Conservation (phyloP, 1,140 invertebrate genomes). For the Bathynomus jamesi region DNA sequence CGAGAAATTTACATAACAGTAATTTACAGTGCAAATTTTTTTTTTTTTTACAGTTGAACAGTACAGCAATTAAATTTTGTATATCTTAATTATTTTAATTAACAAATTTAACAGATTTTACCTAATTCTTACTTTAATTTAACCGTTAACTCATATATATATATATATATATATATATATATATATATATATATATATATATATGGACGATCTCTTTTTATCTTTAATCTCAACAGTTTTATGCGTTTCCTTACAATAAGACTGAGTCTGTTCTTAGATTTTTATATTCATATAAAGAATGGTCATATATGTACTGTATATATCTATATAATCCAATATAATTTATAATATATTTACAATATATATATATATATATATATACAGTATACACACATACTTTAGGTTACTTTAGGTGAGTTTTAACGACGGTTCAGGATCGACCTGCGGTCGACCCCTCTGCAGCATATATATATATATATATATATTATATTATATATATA, state of each 20-base stretch:
- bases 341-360: background rate
- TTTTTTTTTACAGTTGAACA: background rate
- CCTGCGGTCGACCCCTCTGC: too few species aligned
- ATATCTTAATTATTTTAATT: background rate
- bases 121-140: background rate
- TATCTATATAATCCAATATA: slow-evolving; percentile 4
- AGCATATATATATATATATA: background rate
- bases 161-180: slow-evolving; percentile 13
- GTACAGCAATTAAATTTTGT: background rate
- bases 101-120: background rate
- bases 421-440: background rate
- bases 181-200: slow-evolving; percentile 13
- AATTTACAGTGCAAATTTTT: background rate
- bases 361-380: slow-evolving; percentile 5
- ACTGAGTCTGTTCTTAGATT: background rate
- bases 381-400: background rate
- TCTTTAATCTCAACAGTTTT: too few species aligned
- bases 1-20: background rate
- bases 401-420: background rate
- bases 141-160: background rate
- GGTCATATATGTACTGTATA: background rate
- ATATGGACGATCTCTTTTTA: background rate
- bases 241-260: too few species aligned
- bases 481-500: background rate
- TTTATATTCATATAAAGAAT: background rate